Percentiles rank a stretch among this genome's conserved stretches.
Evolutionary conservation across 2,888 invertebrate genomes (phyloP).

Genomic region (Drosophila melanosoma): DNA sequence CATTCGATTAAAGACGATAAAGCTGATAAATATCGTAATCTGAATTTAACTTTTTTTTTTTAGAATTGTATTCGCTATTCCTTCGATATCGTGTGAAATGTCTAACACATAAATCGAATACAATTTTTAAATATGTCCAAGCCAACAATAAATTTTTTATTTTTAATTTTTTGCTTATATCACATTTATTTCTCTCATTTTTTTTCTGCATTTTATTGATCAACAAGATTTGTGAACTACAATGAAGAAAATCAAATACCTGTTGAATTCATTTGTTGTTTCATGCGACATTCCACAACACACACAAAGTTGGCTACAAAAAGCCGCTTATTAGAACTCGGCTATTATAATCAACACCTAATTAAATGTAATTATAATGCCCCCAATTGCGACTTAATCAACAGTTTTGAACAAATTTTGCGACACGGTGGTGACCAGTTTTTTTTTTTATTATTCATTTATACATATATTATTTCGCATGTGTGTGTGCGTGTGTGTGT

Average conservation of each 20-base stretch:
- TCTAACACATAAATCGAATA: background rate
- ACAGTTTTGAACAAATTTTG: constrained; percentile 18
- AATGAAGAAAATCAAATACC: background rate
- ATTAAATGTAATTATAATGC: constrained; percentile 13
- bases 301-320: background rate
- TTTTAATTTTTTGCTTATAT: background rate
- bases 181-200: background rate
- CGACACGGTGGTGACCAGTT: constrained; percentile 25
- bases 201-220: background rate
- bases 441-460: background rate
- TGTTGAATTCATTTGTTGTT: background rate
- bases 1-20: background rate
- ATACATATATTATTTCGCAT: background rate
- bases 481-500: background rate
- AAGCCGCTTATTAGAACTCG: background rate
- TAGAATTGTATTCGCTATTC: background rate
- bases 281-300: background rate
- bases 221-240: background rate
- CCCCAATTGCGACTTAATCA: constrained; percentile 22
- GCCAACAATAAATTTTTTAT: background rate
- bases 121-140: background rate
- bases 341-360: background rate
- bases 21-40: background rate
- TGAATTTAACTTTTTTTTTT: background rate
- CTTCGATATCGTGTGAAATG: background rate